Evolutionary conservation across 2,888 invertebrate genomes (phyloP).

Genomic region (Sphaeridia pumilis): DNA sequence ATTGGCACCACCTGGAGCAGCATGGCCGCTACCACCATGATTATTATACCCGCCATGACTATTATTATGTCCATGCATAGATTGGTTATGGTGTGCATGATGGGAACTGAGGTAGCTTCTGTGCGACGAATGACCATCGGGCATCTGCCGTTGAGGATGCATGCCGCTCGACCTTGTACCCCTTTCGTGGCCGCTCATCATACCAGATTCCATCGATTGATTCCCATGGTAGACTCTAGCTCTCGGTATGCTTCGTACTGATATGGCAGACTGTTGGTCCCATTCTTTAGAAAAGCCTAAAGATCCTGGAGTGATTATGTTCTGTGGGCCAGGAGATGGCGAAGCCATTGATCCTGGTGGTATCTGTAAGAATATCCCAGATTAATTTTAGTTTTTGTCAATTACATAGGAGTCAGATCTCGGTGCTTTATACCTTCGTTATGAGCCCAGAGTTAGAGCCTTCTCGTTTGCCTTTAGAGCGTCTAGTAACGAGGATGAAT

Average conservation of each 20-base stretch:
- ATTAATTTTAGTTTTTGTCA: background rate
- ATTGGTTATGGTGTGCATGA: slow-evolving; percentile 35
- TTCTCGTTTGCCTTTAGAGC: slow-evolving; percentile 38
- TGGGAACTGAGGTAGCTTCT: slow-evolving; percentile 31
- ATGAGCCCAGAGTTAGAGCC: slow-evolving; percentile 26
- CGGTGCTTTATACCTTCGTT: slow-evolving; percentile 24
- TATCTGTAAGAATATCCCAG: slow-evolving; percentile 10
- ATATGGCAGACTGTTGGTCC: slow-evolving; percentile 83
- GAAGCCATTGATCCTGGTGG: slow-evolving; percentile 24
- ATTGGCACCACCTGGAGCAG: slow-evolving; percentile 19
- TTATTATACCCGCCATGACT: slow-evolving; percentile 8
- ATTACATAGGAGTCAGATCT: background rate
- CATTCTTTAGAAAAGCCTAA: slow-evolving; percentile 48
- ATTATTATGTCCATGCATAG: slow-evolving; percentile 23
- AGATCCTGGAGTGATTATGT: slow-evolving; percentile 26
- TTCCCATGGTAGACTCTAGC: slow-evolving; percentile 57
- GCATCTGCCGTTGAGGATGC: slow-evolving; percentile 24
- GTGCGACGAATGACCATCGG: slow-evolving; percentile 34
- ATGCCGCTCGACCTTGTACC: slow-evolving; percentile 6
- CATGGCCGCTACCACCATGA: background rate
- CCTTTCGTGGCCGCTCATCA: background rate
- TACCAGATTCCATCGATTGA: slow-evolving; percentile 11
- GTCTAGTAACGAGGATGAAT: slow-evolving; percentile 73
- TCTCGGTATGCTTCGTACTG: slow-evolving; percentile 76
- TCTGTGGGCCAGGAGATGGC: slow-evolving; percentile 29